phyloP scores from a whole-genome alignment of 2,888 invertebrate species.

The Norana najaformis region DNA sequence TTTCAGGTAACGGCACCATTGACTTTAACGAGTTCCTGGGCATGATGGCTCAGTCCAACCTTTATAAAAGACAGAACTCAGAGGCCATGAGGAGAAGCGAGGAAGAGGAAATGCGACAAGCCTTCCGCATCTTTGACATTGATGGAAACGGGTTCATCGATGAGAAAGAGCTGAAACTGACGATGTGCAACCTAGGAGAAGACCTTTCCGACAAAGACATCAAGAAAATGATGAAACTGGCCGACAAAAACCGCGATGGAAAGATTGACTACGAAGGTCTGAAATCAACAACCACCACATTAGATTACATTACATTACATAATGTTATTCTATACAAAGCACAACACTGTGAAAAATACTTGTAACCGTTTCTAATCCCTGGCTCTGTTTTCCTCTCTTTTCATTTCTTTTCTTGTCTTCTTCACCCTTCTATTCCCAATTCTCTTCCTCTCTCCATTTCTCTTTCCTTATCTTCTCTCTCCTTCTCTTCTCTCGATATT shows the following conservation, averaged over 20 bases:
- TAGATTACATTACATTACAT: too few species aligned
- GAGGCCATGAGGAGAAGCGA: constrained; percentile 21
- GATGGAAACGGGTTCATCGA: constrained; percentile 55
- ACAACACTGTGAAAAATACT: background rate
- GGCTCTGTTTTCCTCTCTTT: background rate
- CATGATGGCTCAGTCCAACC: constrained; percentile 44
- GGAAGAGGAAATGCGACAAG: constrained; percentile 43
- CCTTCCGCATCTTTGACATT: constrained; percentile 44
- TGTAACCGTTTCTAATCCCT: background rate
- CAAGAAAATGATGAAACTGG: constrained; percentile 58
- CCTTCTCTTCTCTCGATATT: background rate
- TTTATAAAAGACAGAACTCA: constrained; percentile 7
- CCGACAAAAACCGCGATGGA: constrained; percentile 59
- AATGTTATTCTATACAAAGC: too few species aligned
- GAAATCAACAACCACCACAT: background rate
- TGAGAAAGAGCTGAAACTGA: constrained; percentile 56
- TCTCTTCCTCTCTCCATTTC: background rate
- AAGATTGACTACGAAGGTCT: constrained; percentile 60
- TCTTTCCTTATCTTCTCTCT: background rate
- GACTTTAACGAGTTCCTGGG: constrained; percentile 58
- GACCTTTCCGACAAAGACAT: constrained; percentile 57
- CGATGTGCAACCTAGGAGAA: constrained; percentile 60
- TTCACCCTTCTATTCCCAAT: background rate
- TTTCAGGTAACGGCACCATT: constrained; percentile 46
- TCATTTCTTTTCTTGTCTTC: background rate